Evolutionary conservation across 2,797 vertebrate species (phyloP).

Genomic region (Lates japonicus): DNA sequence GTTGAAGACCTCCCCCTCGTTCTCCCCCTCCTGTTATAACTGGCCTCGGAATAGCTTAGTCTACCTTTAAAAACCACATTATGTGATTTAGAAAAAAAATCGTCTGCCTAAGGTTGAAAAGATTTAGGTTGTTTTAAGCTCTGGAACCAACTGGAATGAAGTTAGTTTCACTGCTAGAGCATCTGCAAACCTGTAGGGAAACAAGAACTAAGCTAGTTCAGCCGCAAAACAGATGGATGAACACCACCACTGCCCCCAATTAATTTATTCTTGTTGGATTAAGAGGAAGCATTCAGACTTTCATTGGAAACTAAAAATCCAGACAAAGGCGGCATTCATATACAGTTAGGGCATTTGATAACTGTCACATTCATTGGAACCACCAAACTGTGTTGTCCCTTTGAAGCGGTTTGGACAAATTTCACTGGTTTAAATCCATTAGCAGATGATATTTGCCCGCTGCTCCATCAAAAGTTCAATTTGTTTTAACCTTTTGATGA

Average conservation of each 20-base stretch:
- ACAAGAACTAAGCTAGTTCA: not conserved
- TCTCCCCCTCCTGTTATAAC: slow-evolving; percentile 38
- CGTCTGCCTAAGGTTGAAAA: slow-evolving; percentile 30
- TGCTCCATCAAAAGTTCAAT: slow-evolving; percentile 47
- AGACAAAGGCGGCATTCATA: slow-evolving; percentile 29
- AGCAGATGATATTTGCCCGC: slow-evolving; percentile 31
- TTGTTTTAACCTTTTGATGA: slow-evolving; percentile 43
- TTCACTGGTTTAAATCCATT: slow-evolving; percentile 8
- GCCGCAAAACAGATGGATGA: slow-evolving; percentile 29
- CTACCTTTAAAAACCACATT: slow-evolving; percentile 63
- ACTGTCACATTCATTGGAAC: not conserved
- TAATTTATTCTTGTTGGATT: slow-evolving; percentile 32
- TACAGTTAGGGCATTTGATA: slow-evolving; percentile 6
- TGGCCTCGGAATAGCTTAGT: slow-evolving; percentile 48
- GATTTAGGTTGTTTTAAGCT: slow-evolving; percentile 27
- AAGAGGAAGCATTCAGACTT: not conserved
- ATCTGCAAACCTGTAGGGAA: slow-evolving; percentile 7
- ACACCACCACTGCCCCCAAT: slow-evolving; percentile 4
- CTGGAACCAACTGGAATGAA: slow-evolving; percentile 15
- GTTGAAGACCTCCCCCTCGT: slow-evolving; percentile 63
- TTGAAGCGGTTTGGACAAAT: slow-evolving; percentile 18
- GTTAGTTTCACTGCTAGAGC: not conserved
- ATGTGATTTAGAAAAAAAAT: slow-evolving; percentile 48
- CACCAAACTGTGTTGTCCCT: not conserved
- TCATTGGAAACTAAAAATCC: not conserved